Percentiles rank a stretch among this genome's conserved stretches.
phyloP scores from a whole-genome alignment of 2,888 invertebrate species.

The Polietes domitor region DNA sequence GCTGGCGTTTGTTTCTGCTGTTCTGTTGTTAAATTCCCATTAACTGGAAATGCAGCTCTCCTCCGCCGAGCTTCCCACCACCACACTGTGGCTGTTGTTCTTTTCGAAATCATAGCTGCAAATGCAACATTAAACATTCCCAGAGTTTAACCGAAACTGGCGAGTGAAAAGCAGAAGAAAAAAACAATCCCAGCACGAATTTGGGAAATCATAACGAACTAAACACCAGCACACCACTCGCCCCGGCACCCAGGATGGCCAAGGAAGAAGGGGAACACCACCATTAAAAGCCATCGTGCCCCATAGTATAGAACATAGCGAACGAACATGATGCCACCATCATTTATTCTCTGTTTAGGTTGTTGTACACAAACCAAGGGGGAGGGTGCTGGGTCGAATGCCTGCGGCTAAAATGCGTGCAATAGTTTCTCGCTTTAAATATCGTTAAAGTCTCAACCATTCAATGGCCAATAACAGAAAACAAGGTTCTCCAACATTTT shows the following conservation, averaged over 20 bases:
- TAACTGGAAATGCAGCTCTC: slow-evolving; percentile 34
- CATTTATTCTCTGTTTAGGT: background rate
- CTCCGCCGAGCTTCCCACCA: background rate
- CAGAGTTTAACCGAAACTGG: slow-evolving; percentile 1
- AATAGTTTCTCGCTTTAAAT: background rate
- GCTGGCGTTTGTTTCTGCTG: slow-evolving; percentile 7
- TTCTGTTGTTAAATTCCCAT: slow-evolving; percentile 38
- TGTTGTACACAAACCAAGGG: too few relatives aligned
- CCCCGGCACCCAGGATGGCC: too few relatives aligned
- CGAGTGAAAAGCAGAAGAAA: too few relatives aligned
- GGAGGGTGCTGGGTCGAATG: background rate
- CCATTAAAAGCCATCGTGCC: too few relatives aligned
- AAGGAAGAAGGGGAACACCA: too few relatives aligned
- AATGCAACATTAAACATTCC: slow-evolving; percentile 21
- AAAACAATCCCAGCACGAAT: slow-evolving; percentile 9
- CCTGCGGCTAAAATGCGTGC: background rate
- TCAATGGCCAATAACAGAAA: background rate
- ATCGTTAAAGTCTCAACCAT: background rate
- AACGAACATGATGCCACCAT: background rate
- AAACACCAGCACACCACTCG: too few relatives aligned
- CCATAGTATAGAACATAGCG: background rate
- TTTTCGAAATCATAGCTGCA: background rate
- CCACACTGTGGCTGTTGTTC: background rate
- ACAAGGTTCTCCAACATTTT: too few relatives aligned
- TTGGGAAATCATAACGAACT: slow-evolving; percentile 18